A percentile compares a stretch with the other conserved stretches of the same genome.
Conservation (phyloP, 2,888 invertebrate species). For the Eupsilia transversa region DNA sequence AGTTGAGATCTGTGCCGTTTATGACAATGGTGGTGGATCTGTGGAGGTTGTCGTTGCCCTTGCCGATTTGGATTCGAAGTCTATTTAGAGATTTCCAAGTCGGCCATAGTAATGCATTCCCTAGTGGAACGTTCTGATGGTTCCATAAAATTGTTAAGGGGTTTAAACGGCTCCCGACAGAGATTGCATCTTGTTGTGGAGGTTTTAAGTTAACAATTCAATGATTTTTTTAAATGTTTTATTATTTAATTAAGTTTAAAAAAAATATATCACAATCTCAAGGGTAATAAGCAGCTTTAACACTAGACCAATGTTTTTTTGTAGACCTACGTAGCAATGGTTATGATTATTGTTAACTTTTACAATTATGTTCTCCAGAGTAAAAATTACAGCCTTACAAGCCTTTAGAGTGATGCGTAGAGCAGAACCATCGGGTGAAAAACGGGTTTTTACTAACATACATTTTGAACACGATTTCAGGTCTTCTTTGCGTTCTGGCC, state of each 20-base stretch:
- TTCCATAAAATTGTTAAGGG: background rate
- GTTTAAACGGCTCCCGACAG: background rate
- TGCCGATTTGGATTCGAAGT: background rate
- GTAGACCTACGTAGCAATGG: background rate
- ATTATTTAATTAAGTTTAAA: background rate
- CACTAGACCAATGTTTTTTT: background rate
- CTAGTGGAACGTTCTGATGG: background rate
- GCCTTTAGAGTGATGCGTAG: constrained; percentile 36
- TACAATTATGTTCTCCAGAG: background rate
- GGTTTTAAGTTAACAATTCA: background rate
- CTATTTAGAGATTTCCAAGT: background rate
- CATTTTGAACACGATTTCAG: no score
- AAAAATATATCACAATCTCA: background rate
- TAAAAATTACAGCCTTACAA: constrained; percentile 34
- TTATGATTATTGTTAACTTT: constrained; percentile 27
- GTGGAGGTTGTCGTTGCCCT: background rate
- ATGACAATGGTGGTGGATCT: no score
- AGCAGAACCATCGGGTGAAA: constrained; percentile 32
- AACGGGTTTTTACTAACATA: no score
- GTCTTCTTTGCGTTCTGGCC: no score
- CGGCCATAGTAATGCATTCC: background rate
- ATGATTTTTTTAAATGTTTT: background rate
- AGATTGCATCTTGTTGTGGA: background rate
- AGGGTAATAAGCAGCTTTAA: no score
- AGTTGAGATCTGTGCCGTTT: background rate